These are phyloP conservation scores for Indicator indicator DNA, from an alignment of 2,113 vertebrate genomes.

Conservation along the genomic window DNA sequence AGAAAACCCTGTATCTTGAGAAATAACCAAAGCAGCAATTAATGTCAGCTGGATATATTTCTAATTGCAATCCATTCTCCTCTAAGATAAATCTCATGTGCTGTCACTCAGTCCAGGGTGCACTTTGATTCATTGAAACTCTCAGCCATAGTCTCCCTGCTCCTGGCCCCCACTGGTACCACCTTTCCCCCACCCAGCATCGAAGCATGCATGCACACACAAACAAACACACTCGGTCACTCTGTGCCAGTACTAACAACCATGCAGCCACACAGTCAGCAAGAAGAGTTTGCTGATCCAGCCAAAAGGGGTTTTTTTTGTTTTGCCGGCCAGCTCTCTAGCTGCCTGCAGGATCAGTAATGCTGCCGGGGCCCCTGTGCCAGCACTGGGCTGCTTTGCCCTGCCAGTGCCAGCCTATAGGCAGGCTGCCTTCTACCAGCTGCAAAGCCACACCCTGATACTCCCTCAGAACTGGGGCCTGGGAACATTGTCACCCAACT, in stretches of 20 bases:
- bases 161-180: not conserved
- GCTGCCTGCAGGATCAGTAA: not conserved
- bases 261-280: not conserved
- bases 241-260: not conserved
- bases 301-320: not conserved
- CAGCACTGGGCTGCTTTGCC: not conserved
- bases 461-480: conserved; percentile 34
- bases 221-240: not conserved
- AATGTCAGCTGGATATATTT: not conserved
- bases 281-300: not conserved
- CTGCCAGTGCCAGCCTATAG: not conserved
- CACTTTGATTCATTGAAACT: not conserved
- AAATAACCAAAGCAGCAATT: not conserved
- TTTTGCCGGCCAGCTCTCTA: not conserved
- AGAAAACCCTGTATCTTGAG: not conserved
- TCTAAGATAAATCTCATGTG: not conserved
- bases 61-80: not conserved
- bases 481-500: conserved; percentile 39
- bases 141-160: not conserved
- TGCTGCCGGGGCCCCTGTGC: not conserved
- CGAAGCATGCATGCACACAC: not conserved
- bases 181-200: not conserved
- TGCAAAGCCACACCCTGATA: conserved; percentile 35
- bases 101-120: not conserved
- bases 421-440: not conserved